These are phyloP conservation scores for Loriculus beryllinus DNA, from an alignment of 2,797 vertebrate species.

Conservation along the genomic window DNA sequence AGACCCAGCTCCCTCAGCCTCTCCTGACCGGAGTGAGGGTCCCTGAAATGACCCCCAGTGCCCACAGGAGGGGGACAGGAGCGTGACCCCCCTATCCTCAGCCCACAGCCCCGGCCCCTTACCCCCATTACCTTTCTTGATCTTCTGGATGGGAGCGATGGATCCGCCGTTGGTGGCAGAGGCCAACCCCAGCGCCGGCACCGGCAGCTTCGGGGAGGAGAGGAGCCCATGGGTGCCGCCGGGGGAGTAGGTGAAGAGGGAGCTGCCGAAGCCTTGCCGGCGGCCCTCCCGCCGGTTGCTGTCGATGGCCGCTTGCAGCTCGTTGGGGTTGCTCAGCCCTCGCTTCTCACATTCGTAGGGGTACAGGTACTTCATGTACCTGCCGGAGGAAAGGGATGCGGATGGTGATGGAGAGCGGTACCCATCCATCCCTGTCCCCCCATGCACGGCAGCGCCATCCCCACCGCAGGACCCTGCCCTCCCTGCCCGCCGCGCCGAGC, in stretches of 20 bases:
- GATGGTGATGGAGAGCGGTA: neutral
- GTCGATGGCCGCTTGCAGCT: conserved; percentile 96
- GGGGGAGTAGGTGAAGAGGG: conserved; percentile 92
- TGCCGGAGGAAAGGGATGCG: conserved; percentile 1
- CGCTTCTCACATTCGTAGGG: conserved; percentile 97
- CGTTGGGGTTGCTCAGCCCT: conserved; percentile 92
- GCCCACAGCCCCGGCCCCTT: fast-evolving
- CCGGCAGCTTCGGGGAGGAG: conserved; percentile 87
- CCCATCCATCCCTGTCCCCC: neutral
- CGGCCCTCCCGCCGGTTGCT: conserved; percentile 94
- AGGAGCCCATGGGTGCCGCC: conserved; percentile 88
- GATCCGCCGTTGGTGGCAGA: conserved; percentile 86
- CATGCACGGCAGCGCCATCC: neutral
- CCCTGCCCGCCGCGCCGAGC: neutral
- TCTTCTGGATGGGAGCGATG: conserved; percentile 82
- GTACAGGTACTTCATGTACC: conserved; percentile 99
- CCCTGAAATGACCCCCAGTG: fast-evolving
- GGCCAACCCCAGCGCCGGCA: conserved; percentile 78
- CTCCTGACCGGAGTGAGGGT: neutral
- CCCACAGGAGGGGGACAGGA: fast-evolving
- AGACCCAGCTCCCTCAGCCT: too few relatives aligned
- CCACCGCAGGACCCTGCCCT: neutral
- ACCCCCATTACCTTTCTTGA: conserved; percentile 88
- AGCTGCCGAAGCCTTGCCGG: conserved; percentile 90
- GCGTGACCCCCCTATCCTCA: fast-evolving